Evolutionary conservation across 2,113 vertebrate genomes (phyloP).

Genomic region (Chrysochloris asiatica): DNA sequence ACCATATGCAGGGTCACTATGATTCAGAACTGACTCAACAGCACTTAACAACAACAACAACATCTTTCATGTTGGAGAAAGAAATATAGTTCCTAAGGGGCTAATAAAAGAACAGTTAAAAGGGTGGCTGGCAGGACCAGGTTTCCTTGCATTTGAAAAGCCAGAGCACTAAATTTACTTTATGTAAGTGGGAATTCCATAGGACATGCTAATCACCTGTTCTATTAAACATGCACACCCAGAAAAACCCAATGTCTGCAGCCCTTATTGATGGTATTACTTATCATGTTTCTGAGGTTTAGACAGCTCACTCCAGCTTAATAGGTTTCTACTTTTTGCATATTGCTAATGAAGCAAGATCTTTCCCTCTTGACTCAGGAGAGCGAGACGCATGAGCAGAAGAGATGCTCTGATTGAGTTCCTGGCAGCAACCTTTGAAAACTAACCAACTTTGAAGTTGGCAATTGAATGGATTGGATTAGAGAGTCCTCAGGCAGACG

Average conservation of each 20-base stretch:
- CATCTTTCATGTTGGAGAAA: background rate
- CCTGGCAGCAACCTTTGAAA: slow-evolving; percentile 16
- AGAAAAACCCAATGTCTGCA: background rate
- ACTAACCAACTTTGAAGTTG: background rate
- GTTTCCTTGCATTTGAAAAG: slow-evolving; percentile 26
- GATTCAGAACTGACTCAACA: no score
- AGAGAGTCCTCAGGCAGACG: background rate
- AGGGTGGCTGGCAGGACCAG: background rate
- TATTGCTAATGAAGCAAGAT: slow-evolving; percentile 20
- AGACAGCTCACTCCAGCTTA: background rate
- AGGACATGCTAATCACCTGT: background rate
- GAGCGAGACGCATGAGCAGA: background rate
- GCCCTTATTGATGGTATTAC: background rate
- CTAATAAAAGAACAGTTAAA: background rate
- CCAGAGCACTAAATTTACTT: background rate
- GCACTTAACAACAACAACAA: no score
- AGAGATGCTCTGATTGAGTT: background rate
- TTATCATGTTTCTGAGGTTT: background rate
- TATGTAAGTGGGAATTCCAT: background rate
- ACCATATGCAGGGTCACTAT: no score
- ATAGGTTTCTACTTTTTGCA: slow-evolving; percentile 11
- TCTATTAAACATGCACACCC: background rate
- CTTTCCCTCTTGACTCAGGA: background rate
- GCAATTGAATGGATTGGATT: background rate
- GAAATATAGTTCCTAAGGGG: slow-evolving; percentile 8